phyloP scores from a whole-genome alignment of 2,113 vertebrate genomes.

The Phalacrocorax carbo region DNA sequence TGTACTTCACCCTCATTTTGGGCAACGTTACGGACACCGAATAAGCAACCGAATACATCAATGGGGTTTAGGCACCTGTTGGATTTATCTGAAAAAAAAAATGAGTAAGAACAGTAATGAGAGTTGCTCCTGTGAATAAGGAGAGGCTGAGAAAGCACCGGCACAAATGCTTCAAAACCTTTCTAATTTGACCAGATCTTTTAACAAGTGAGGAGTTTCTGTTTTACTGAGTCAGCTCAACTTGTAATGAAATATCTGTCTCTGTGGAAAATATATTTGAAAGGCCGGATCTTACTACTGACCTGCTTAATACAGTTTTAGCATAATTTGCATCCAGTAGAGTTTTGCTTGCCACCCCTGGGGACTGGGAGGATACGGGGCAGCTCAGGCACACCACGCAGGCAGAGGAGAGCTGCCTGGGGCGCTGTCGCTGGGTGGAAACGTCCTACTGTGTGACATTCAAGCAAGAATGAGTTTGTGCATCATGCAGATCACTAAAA shows the following conservation, averaged over 20 bases:
- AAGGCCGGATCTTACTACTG: not conserved
- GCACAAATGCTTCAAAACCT: too few species aligned
- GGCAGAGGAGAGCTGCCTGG: accelerated
- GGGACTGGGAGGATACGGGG: not conserved
- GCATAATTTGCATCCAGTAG: not conserved
- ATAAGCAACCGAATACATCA: accelerated
- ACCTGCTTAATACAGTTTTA: not conserved
- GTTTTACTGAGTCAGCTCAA: too few species aligned
- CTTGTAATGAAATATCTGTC: too few species aligned
- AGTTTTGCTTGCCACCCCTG: not conserved
- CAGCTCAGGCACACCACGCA: too few species aligned
- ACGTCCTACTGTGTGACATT: not conserved
- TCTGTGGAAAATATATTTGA: not conserved
- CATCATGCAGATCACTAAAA: not conserved
- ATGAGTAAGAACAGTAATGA: not conserved
- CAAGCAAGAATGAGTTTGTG: not conserved
- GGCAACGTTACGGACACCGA: accelerated
- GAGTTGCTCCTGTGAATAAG: not conserved
- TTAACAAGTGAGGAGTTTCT: not conserved
- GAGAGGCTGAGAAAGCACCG: not conserved
- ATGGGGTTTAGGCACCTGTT: too few species aligned
- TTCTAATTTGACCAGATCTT: not conserved
- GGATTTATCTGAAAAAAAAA: not conserved
- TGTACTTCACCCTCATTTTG: not conserved
- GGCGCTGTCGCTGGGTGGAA: not conserved